Evolutionary conservation across 2,888 invertebrate genomes (phyloP), one percentile per base, ranked within the genome.

Genomic region (Serrognathus titanus): DNA sequence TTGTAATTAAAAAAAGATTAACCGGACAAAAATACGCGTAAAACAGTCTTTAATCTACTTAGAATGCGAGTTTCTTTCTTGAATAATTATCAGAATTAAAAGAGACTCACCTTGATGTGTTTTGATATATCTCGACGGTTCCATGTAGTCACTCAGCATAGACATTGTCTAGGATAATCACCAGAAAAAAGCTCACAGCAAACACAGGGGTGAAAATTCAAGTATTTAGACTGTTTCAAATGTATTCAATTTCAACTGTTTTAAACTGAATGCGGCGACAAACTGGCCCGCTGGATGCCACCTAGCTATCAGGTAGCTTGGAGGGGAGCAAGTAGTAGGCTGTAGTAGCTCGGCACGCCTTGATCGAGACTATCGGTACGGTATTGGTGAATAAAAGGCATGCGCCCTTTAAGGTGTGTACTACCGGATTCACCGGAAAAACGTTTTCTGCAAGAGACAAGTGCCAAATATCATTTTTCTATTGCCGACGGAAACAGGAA

Each of bases 281-380:
- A 41, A 61, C 60, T 60, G 55, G 52, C 41, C 58, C 54, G 16
- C 51, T 48, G 43, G 56, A 49, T 57, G 53, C 63, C 54, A 59
- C 59, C 58, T 55, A 51, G 24, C 55, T 56, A 48, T 55, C 50
- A 58, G 51, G 50, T 48, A 37, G 53, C 40, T 39, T 40, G 55
- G 61, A 57, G 60, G 64, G 59, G 58, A 58, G 53, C 51, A 48
- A 38, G 58, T 80, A 75, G 65, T 75, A 68, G 78, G 77, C 78
- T 78, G 71, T 63, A 73, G 63, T 61, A 60, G 62, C 58, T 38
- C 73, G 73, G 74, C 74, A 79, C 76, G 69, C 75, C 78, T 75
- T 71, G 66, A 66, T 56, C 40, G 57, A 57, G 62, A 59, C 55
- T 52, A 48, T 55, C 68, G 61, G 57, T 64, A 12, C 36, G 8